Base-by-base conservation (phyloP, 37 sponge, comb jelly and placozoan species). In the Theonella swinhoei region DNA sequence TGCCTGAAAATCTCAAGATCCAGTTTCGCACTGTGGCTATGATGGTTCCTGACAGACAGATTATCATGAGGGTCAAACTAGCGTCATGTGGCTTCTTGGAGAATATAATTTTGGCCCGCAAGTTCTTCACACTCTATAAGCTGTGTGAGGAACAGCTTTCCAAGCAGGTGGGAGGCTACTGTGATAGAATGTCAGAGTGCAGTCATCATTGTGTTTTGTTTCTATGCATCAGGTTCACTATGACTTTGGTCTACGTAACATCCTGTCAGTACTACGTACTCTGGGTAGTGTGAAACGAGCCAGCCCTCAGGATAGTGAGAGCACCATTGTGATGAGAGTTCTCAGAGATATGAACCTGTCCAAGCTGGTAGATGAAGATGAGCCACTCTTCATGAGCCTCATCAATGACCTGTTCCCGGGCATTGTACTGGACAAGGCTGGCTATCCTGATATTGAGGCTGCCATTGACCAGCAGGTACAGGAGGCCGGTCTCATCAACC, bases 21-120 rank as follows among this genome's bases (percentile, higher is more conserved):
- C 90, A 94, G 75, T 98, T 98, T 82, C 75, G 99, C 40, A 94
- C 97, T 0, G 97, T 98, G 17, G 99, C 99, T 35, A 98, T 98
- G 99, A 98, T 98, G 99, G 99, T 98, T 0, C 99, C 99, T 11
- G 99, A 98, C 83, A 41, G 96, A 2, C 95, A 96, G 88, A 98
- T 98, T 65, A 98, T 98, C 74, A 96, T 96, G 84, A 64, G 95
- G 17, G 96, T 98, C 74, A 98, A 96, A 72, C 86, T 98, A 35
- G 96, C 96, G 54, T 87, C 89, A 47, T 94, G 93, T 83, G 99
- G 99, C 25, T 98, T 98, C 91, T 76, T 93, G 29, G 97, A 98
- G 81, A 96, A 96, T 60, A 85, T 94, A 54, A 70, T 92, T 34
- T 39, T 98, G 66, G 87, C 99, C 0, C 75, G 93, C 47, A 98